phyloP scores from a whole-genome alignment of 2,888 invertebrate genomes.

The Agonopterix subpropinquella region DNA sequence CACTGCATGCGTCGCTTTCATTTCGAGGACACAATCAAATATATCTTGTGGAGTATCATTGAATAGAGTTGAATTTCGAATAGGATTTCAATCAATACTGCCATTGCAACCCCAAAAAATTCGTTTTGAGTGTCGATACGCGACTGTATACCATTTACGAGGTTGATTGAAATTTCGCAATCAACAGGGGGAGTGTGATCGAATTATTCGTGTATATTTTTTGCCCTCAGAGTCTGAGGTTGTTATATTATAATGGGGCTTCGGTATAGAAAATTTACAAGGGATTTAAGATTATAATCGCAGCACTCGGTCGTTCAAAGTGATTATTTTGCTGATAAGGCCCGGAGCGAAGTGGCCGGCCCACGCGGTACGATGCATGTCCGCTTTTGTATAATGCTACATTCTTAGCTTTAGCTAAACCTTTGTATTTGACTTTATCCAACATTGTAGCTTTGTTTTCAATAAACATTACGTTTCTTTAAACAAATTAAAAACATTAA shows the following conservation, averaged over 20 bases:
- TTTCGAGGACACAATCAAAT: conserved; percentile 22
- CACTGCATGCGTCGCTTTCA: conserved; percentile 30
- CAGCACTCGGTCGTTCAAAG: conserved; percentile 70
- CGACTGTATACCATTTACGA: conserved; percentile 70
- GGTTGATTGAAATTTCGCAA: conserved; percentile 75
- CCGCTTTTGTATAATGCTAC: conserved; percentile 22
- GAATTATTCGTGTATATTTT: conserved; percentile 73
- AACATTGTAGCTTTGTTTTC: no score
- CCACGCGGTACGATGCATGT: conserved; percentile 43
- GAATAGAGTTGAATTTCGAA: conserved; percentile 30
- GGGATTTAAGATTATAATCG: conserved; percentile 72
- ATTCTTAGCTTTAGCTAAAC: conserved; percentile 21
- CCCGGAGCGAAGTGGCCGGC: conserved; percentile 46
- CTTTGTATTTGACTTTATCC: not conserved
- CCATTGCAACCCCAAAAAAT: conserved; percentile 62
- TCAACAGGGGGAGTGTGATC: conserved; percentile 71
- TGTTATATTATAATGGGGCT: conserved; percentile 53
- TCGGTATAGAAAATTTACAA: conserved; percentile 68
- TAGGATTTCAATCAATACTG: conserved; percentile 18
- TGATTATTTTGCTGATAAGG: conserved; percentile 67
- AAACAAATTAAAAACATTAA: no score
- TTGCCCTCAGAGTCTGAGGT: conserved; percentile 53
- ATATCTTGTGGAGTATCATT: conserved; percentile 18
- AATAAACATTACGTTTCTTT: no score
- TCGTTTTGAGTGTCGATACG: conserved; percentile 67